These are phyloP conservation scores for Propsilocerus akamusi DNA, from an alignment of 1,140 invertebrate genomes.

Conservation along the genomic window DNA sequence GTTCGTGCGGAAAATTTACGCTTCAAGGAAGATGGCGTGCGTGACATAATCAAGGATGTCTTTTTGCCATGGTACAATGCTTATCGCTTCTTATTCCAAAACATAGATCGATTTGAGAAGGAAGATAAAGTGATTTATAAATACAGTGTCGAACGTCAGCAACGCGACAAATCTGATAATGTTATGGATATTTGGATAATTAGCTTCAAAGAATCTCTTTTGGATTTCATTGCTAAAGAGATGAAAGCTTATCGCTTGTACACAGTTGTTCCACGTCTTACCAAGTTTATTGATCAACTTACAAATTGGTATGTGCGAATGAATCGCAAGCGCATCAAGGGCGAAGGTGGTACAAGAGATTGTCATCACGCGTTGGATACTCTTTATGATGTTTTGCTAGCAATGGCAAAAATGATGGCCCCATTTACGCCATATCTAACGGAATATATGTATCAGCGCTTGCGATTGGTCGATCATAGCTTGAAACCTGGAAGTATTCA, in stretches of 20 bases:
- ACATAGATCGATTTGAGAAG: constrained; percentile 63
- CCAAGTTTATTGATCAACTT: constrained; percentile 93
- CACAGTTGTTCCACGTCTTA: constrained; percentile 81
- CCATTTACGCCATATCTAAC: constrained; percentile 96
- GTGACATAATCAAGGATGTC: constrained; percentile 92
- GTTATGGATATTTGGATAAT: constrained; percentile 97
- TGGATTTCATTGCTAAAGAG: constrained; percentile 76
- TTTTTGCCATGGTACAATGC: constrained; percentile 99
- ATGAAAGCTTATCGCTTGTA: constrained; percentile 91
- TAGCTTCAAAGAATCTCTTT: constrained; percentile 85
- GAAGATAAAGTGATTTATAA: constrained; percentile 40
- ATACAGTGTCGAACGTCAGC: constrained; percentile 32
- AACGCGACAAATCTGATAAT: constrained; percentile 38
- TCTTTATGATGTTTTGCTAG: constrained; percentile 71
- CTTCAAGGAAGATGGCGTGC: constrained; percentile 95
- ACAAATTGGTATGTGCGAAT: constrained; percentile 98
- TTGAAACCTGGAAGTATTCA: constrained; percentile 55
- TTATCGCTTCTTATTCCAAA: constrained; percentile 88
- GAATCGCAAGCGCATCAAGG: constrained; percentile 86
- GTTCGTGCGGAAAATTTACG: constrained; percentile 90
- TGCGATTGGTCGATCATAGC: constrained; percentile 34
- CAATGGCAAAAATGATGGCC: constrained; percentile 84
- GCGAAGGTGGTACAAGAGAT: constrained; percentile 59
- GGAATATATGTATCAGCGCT: constrained; percentile 87
- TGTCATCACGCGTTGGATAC: constrained; percentile 72